Evolutionary conservation across 2,888 invertebrate genomes (phyloP).

Genomic region (Cryptocheilus praepositus): DNA sequence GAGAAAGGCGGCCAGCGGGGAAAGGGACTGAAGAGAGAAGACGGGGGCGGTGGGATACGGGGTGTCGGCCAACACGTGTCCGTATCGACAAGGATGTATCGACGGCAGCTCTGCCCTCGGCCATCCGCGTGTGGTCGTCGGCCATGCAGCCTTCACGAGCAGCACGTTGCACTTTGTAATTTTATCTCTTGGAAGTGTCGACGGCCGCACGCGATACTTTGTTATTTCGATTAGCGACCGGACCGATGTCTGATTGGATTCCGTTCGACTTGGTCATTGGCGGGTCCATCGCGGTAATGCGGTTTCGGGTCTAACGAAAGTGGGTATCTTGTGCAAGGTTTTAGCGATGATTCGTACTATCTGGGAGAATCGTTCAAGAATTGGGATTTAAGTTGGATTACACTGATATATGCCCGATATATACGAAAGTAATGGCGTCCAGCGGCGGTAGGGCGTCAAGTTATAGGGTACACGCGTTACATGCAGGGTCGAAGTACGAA

Average conservation of each 20-base stretch:
- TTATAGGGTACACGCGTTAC: slow-evolving; percentile 63
- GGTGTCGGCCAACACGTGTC: slow-evolving; percentile 65
- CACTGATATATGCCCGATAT: slow-evolving; percentile 60
- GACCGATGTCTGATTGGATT: no score
- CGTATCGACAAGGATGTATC: slow-evolving; percentile 66
- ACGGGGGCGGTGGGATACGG: not conserved
- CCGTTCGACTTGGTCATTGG: no score
- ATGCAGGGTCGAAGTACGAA: slow-evolving; percentile 55
- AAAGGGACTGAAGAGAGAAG: slow-evolving; percentile 31
- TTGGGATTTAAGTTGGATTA: slow-evolving; percentile 58
- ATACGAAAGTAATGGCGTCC: slow-evolving; percentile 53
- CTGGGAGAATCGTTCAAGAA: not conserved
- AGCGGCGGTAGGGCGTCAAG: slow-evolving; percentile 61
- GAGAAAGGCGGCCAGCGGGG: not conserved
- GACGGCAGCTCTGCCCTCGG: slow-evolving; percentile 60
- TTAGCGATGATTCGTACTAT: no score
- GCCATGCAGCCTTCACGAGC: slow-evolving; percentile 15
- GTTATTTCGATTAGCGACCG: no score
- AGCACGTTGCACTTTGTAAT: slow-evolving; percentile 23
- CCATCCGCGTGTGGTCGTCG: slow-evolving; percentile 66
- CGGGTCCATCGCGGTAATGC: no score
- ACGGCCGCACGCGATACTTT: not conserved
- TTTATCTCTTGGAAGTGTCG: slow-evolving; percentile 11
- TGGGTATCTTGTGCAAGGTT: no score
- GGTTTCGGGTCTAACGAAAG: no score